Evolutionary conservation across 2,113 vertebrate genomes (phyloP).

Genomic region (Galemys pyrenaicus): DNA sequence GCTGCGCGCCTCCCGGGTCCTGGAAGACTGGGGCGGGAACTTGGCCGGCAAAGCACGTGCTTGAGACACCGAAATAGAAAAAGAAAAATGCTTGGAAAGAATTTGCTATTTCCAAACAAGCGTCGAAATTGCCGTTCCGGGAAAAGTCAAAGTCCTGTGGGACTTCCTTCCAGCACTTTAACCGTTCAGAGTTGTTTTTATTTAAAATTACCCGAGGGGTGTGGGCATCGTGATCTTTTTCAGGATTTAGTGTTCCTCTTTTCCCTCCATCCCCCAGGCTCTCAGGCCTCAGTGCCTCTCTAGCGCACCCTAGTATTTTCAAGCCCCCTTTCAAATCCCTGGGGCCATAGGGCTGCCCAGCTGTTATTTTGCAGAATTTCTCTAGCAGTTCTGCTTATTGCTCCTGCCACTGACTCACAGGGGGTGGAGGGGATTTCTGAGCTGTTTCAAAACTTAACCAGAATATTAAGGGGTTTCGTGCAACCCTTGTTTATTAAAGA

Average conservation of each 20-base stretch:
- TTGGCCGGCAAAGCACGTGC: not conserved
- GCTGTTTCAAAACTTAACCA: slow-evolving; percentile 71
- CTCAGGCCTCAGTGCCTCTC: not conserved
- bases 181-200: not conserved
- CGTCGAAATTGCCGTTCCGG: not conserved
- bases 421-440: slow-evolving; percentile 79
- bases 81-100: slow-evolving; percentile 56
- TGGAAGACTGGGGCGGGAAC: not conserved
- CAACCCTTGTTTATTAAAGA: slow-evolving; percentile 52
- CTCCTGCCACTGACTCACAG: slow-evolving; percentile 77
- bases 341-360: slow-evolving; percentile 34
- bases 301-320: not conserved
- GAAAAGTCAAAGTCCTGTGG: not conserved
- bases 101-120: slow-evolving; percentile 37
- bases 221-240: not conserved
- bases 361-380: slow-evolving; percentile 64
- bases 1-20: no score
- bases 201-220: not conserved
- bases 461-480: slow-evolving; percentile 68
- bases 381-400: slow-evolving; percentile 70
- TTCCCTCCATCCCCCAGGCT: not conserved
- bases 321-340: not conserved
- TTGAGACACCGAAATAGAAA: slow-evolving; percentile 45
- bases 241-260: not conserved
- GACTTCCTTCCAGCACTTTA: not conserved